Evolutionary conservation across 2,113 vertebrate genomes (phyloP).

Genomic region (Stigmatopora argus): DNA sequence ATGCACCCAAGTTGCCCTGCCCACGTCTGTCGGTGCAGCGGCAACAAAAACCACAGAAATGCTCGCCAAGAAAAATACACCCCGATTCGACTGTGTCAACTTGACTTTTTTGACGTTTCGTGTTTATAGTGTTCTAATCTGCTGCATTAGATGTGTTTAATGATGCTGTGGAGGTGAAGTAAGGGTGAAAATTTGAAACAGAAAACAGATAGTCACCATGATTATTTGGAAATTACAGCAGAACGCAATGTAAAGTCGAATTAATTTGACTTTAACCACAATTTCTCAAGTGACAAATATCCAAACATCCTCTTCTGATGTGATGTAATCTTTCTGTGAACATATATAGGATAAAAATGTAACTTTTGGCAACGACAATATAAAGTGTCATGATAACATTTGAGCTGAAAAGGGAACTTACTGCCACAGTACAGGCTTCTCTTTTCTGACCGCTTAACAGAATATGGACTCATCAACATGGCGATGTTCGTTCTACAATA

Average conservation of each 20-base stretch:
- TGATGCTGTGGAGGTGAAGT: not conserved
- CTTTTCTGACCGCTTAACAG: too few species aligned
- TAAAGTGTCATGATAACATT: too few species aligned
- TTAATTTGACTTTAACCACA: not conserved
- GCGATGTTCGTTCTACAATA: too few species aligned
- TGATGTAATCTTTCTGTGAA: too few species aligned
- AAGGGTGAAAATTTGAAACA: not conserved
- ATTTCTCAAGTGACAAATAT: not conserved
- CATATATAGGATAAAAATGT: too few species aligned
- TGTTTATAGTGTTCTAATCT: constrained; percentile 7
- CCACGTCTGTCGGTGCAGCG: constrained; percentile 2
- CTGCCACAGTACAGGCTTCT: too few species aligned
- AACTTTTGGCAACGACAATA: too few species aligned
- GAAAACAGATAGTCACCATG: not conserved
- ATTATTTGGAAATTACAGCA: not conserved
- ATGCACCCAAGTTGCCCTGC: constrained; percentile 1
- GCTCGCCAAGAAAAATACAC: not conserved
- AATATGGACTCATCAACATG: too few species aligned
- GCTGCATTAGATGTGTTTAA: not conserved
- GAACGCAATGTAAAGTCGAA: not conserved
- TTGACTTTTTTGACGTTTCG: constrained; percentile 2
- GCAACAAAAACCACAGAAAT: constrained; percentile 2
- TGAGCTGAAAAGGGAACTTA: too few species aligned
- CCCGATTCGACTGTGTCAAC: not conserved
- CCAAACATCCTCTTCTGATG: too few species aligned